phyloP scores from a whole-genome alignment of 2,888 invertebrate species.

The Andricus curvator region DNA sequence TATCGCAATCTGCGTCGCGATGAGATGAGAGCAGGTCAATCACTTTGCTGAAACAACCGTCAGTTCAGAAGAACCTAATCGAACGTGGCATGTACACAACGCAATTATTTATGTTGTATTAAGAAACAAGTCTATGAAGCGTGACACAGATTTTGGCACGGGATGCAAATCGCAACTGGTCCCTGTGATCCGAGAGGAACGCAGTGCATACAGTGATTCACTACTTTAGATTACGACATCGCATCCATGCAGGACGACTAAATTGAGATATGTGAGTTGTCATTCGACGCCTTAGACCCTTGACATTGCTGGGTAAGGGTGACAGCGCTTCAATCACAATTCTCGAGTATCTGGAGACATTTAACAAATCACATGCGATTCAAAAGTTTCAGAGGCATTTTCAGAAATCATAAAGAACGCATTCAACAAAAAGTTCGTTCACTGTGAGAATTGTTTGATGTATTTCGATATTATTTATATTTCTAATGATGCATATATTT shows the following conservation, averaged over 20 bases:
- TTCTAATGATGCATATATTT: background rate
- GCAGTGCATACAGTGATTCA: constrained; percentile 55
- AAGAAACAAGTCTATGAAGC: constrained; percentile 54
- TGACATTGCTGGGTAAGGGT: constrained; percentile 62
- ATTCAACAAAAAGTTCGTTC: background rate
- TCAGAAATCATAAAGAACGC: background rate
- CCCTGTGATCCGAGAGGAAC: constrained; percentile 48
- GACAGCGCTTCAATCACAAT: constrained; percentile 34
- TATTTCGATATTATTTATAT: background rate
- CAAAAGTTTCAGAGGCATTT: background rate
- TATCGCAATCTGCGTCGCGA: background rate
- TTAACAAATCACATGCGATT: background rate
- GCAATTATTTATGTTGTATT: constrained; percentile 48
- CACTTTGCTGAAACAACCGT: background rate
- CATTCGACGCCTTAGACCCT: constrained; percentile 64
- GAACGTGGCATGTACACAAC: background rate
- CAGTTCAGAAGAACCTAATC: background rate
- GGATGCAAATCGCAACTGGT: constrained; percentile 42
- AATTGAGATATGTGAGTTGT: constrained; percentile 57
- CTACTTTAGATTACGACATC: constrained; percentile 60
- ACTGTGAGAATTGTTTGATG: background rate
- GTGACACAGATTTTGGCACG: constrained; percentile 54
- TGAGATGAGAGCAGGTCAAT: background rate
- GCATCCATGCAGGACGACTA: constrained; percentile 56
- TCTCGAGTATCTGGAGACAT: background rate